phyloP scores from a whole-genome alignment of 2,888 invertebrate species.

The Hermodice carunculata region DNA sequence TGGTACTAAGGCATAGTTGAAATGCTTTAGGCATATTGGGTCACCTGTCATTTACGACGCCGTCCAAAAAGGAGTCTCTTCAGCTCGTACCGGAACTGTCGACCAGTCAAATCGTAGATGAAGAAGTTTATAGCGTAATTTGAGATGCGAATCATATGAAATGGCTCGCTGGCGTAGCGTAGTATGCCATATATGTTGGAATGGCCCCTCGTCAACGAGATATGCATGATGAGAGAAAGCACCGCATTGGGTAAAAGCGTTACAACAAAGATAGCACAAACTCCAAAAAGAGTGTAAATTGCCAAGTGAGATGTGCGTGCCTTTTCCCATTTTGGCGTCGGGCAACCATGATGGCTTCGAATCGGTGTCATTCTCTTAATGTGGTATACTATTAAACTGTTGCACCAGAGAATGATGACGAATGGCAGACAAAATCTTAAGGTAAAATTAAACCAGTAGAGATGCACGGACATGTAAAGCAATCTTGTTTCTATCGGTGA shows the following conservation, averaged over 20 bases:
- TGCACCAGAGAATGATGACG: constrained; percentile 24
- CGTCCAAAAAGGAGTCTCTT: constrained; percentile 6
- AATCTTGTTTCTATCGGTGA: constrained; percentile 10
- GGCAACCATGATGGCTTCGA: constrained; percentile 5
- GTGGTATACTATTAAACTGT: constrained; percentile 32
- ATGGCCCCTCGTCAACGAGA: background rate
- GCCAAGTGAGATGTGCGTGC: constrained; percentile 18
- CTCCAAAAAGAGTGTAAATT: constrained; percentile 26
- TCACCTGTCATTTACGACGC: too few species aligned
- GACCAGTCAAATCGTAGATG: constrained; percentile 31
- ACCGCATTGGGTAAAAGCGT: constrained; percentile 28
- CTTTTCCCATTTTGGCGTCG: constrained; percentile 8
- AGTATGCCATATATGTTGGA: constrained; percentile 16
- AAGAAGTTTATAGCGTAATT: constrained; percentile 34
- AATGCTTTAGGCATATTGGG: too few species aligned
- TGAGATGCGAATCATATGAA: constrained; percentile 28
- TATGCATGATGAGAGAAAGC: constrained; percentile 13
- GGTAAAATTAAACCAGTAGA: constrained; percentile 24
- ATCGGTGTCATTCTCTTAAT: constrained; percentile 30
- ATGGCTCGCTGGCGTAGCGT: constrained; percentile 14
- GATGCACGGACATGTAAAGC: constrained; percentile 22
- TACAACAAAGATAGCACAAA: constrained; percentile 28
- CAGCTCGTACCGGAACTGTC: constrained; percentile 27
- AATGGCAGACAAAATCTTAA: constrained; percentile 30
- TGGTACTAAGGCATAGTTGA: too few species aligned